A percentile compares a stretch with the other conserved stretches of the same genome.
phyloP scores from a whole-genome alignment of 2,888 invertebrate species.

The Spicauda simplicius region DNA sequence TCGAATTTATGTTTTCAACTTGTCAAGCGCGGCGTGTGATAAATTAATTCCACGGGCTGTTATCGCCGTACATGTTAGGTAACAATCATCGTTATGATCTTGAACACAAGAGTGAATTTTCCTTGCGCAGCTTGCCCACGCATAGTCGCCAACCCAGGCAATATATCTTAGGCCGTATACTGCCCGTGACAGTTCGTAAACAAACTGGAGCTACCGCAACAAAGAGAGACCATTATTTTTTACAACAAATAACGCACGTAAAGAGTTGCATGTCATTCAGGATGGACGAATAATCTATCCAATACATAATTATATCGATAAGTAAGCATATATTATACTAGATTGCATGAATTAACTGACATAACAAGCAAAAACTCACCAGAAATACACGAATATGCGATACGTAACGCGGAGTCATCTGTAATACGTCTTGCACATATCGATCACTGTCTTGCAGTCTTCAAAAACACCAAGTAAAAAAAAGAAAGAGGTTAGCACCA shows the following conservation, averaged over 20 bases:
- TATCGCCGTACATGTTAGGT: conserved; percentile 56
- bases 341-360: conserved; percentile 34
- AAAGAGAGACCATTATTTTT: conserved; percentile 62
- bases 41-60: conserved; percentile 85
- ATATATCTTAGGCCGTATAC: conserved; percentile 85
- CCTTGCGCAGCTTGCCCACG: conserved; percentile 64
- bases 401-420: conserved; percentile 78
- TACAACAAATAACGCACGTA: conserved; percentile 37
- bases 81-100: conserved; percentile 51
- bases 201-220: conserved; percentile 85
- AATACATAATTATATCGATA: conserved; percentile 44
- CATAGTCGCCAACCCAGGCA: conserved; percentile 85
- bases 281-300: conserved; percentile 47
- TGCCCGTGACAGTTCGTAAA: conserved; percentile 86
- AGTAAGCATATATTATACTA: conserved; percentile 42
- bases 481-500: conserved; percentile 81
- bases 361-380: conserved; percentile 60
- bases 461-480: conserved; percentile 79
- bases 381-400: conserved; percentile 67
- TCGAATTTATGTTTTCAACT: conserved; percentile 86
- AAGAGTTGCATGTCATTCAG: conserved; percentile 37
- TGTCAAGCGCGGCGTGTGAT: conserved; percentile 85
- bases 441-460: conserved; percentile 82
- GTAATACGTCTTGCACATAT: conserved; percentile 83
- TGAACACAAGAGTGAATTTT: conserved; percentile 51